These are phyloP conservation scores for Itoplectis maculator DNA, from an alignment of 2,888 invertebrate genomes.

Conservation along the genomic window DNA sequence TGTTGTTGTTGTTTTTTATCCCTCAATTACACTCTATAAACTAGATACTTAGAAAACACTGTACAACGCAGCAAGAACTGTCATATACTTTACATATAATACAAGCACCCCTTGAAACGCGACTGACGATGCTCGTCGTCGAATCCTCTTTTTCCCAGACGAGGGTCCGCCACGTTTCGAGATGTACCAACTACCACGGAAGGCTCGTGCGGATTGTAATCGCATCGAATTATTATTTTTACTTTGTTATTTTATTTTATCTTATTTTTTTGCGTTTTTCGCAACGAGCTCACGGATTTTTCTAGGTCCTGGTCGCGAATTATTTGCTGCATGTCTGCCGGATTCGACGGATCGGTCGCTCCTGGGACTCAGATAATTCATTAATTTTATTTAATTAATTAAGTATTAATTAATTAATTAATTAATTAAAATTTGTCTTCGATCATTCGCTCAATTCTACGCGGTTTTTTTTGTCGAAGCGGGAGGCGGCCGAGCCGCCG, in stretches of 20 bases:
- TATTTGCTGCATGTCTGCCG: constrained; percentile 13
- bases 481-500: constrained; percentile 28
- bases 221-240: constrained; percentile 52
- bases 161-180: constrained; percentile 63
- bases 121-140: constrained; percentile 17
- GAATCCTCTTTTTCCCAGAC: constrained; percentile 23
- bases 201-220: constrained; percentile 57
- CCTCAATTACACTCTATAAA: constrained; percentile 84
- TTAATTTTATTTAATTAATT: constrained; percentile 3
- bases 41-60: constrained; percentile 85
- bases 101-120: constrained; percentile 77
- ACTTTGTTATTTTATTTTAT: constrained; percentile 17
- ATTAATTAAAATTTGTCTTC: neutral
- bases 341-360: constrained; percentile 37
- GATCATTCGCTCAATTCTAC: neutral
- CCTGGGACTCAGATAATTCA: too few relatives aligned
- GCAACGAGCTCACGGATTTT: constrained; percentile 58
- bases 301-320: constrained; percentile 69
- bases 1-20: constrained; percentile 61
- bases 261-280: constrained; percentile 32
- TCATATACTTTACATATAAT: constrained; percentile 84
- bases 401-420: too few relatives aligned
- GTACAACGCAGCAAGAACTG: constrained; percentile 84
- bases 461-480: neutral
- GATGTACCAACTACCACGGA: constrained; percentile 64